These are phyloP conservation scores for Cheilosia urbana DNA, from an alignment of 2,888 invertebrate species.

Conservation along the genomic window DNA sequence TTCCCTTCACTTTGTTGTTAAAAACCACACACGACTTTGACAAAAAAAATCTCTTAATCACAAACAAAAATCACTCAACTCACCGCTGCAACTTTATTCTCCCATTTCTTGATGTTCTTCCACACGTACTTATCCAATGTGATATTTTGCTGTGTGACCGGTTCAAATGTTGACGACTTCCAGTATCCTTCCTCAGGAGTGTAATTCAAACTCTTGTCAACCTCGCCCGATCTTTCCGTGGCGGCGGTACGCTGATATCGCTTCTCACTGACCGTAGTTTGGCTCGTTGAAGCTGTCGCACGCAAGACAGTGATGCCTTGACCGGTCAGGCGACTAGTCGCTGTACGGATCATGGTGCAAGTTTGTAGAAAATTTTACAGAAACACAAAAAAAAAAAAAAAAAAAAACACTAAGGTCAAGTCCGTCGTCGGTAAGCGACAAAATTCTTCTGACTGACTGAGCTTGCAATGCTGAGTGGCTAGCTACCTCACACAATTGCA, in stretches of 20 bases:
- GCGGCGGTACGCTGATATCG: conserved; percentile 79
- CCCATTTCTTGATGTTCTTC: conserved; percentile 87
- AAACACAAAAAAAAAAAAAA: not conserved
- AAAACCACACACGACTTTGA: no score
- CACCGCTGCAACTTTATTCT: conserved; percentile 86
- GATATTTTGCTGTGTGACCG: conserved; percentile 84
- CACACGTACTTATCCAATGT: conserved; percentile 87
- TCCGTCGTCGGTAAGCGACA: conserved; percentile 29
- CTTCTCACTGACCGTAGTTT: conserved; percentile 76
- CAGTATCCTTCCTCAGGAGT: conserved; percentile 81
- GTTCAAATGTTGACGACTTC: conserved; percentile 84
- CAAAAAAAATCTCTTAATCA: not conserved
- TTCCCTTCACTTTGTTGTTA: no score
- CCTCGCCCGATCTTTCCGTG: conserved; percentile 78
- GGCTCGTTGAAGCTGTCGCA: conserved; percentile 37
- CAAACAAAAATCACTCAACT: conserved; percentile 80
- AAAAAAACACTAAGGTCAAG: not conserved
- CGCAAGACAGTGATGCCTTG: conserved; percentile 74
- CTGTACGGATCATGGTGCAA: conserved; percentile 77
- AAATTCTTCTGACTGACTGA: conserved; percentile 41
- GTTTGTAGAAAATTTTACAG: not conserved
- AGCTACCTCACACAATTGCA: conserved; percentile 10
- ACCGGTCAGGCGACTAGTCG: conserved; percentile 76
- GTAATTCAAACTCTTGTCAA: conserved; percentile 80
- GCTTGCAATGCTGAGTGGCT: conserved; percentile 4